Conservation (phyloP, 2,113 vertebrate species). For the Phoxinus phoxinus region DNA sequence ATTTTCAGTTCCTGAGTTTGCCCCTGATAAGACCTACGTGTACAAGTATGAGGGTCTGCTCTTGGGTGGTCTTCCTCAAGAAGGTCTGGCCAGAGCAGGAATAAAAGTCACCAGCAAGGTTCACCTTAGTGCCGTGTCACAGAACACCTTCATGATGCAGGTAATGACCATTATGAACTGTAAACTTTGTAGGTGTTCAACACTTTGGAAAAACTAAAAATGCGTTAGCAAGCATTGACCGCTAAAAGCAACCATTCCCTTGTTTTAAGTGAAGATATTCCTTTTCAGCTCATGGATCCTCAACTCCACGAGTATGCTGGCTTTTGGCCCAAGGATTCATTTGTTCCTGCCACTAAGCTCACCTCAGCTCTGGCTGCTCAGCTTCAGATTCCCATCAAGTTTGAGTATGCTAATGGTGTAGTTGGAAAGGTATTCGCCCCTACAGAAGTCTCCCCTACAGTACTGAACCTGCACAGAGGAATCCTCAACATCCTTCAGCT, state of each 20-base stretch:
- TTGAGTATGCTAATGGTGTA: conserved; percentile 77
- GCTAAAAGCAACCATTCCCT: neutral
- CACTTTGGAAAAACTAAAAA: neutral
- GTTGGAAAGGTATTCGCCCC: conserved; percentile 76
- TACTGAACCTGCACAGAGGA: conserved; percentile 80
- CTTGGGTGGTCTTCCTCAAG: conserved; percentile 77
- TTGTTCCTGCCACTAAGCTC: conserved; percentile 72
- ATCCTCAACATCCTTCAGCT: conserved; percentile 76
- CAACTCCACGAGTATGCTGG: conserved; percentile 76
- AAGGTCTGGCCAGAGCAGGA: conserved; percentile 72
- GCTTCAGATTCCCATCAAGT: conserved; percentile 73
- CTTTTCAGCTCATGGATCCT: conserved; percentile 71
- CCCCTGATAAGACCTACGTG: conserved; percentile 66
- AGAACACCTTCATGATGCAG: conserved; percentile 72
- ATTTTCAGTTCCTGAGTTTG: conserved; percentile 76
- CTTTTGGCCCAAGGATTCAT: conserved; percentile 71
- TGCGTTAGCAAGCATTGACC: neutral
- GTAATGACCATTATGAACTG: conserved; percentile 62
- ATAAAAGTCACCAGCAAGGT: conserved; percentile 76
- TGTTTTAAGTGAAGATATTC: conserved; percentile 9
- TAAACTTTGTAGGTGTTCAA: neutral
- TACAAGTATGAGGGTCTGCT: conserved; percentile 80
- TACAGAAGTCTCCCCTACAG: conserved; percentile 63
- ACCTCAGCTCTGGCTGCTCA: conserved; percentile 68
- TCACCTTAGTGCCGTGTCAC: conserved; percentile 67